Conservation (phyloP, 2,888 invertebrate species). For the Chouioia cunea region DNA sequence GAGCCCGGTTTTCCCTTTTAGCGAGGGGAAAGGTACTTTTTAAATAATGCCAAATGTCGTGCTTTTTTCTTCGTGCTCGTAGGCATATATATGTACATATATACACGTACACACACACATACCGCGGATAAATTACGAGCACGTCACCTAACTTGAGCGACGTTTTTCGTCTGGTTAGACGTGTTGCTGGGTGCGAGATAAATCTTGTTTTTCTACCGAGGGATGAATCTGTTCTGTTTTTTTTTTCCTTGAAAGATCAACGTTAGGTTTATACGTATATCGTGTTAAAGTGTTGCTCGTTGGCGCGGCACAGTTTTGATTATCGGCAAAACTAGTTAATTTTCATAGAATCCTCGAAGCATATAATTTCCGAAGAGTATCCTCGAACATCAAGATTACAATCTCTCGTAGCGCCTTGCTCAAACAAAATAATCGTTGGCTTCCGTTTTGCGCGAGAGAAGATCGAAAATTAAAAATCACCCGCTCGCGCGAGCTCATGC, state of each 20-base stretch:
- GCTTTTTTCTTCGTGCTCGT: background rate
- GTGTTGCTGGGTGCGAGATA: no score
- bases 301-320: slow-evolving; percentile 4
- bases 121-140: no score
- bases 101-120: no score
- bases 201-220: no score
- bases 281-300: no score
- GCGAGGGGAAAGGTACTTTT: slow-evolving; percentile 41
- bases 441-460: slow-evolving; percentile 21
- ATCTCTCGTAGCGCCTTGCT: background rate
- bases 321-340: slow-evolving; percentile 4
- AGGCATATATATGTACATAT: background rate
- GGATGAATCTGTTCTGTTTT: no score
- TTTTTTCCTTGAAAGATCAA: no score
- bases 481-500: background rate
- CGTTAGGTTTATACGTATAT: no score
- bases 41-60: slow-evolving; percentile 38
- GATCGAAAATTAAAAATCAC: slow-evolving; percentile 21
- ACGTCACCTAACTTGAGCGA: no score
- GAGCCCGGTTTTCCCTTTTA: slow-evolving; percentile 56
- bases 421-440: slow-evolving; percentile 1
- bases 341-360: slow-evolving; percentile 20
- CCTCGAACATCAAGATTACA: slow-evolving; percentile 6
- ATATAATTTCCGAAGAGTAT: slow-evolving; percentile 16
- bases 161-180: no score